Percentiles rank a stretch among this genome's conserved stretches.
phyloP scores from a whole-genome alignment of 2,888 invertebrate species.

The Trilocha varians region DNA sequence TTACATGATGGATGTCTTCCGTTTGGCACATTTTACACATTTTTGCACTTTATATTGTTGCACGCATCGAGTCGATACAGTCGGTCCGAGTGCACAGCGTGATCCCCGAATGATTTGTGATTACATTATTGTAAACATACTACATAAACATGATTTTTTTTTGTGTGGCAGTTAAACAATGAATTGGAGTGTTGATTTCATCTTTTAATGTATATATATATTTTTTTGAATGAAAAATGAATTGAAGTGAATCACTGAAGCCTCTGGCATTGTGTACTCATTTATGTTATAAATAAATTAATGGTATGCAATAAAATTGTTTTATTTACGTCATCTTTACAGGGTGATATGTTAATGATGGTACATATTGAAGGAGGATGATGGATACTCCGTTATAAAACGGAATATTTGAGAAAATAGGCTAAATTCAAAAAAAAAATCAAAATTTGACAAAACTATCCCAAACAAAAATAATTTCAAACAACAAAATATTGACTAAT shows the following conservation, averaged over 20 bases:
- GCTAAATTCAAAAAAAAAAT: no score
- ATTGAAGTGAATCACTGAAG: slow-evolving; percentile 70
- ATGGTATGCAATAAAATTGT: slow-evolving; percentile 52
- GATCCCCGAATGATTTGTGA: slow-evolving; percentile 64
- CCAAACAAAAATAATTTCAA: no score
- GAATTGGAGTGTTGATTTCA: slow-evolving; percentile 64
- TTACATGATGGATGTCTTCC: slow-evolving; percentile 84
- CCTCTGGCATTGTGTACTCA: slow-evolving; percentile 74
- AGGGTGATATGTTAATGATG: no score
- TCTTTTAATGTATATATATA: slow-evolving; percentile 66
- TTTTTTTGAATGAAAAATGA: slow-evolving; percentile 64
- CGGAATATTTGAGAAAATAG: no score
- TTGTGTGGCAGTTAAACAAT: slow-evolving; percentile 52
- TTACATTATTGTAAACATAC: slow-evolving; percentile 23
- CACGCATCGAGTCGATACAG: no score
- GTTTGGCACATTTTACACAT: slow-evolving; percentile 68
- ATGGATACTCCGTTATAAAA: no score
- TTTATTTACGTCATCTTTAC: slow-evolving; percentile 1
- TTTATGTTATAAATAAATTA: slow-evolving; percentile 74
- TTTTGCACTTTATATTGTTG: slow-evolving; percentile 62
- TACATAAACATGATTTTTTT: slow-evolving; percentile 41
- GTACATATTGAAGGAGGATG: no score
- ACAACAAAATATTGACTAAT: no score
- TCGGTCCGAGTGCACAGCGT: slow-evolving; percentile 66
- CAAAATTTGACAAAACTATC: no score